Base-by-base conservation (phyloP, 1,140 invertebrate species). In the Protaetia brevitarsis region DNA sequence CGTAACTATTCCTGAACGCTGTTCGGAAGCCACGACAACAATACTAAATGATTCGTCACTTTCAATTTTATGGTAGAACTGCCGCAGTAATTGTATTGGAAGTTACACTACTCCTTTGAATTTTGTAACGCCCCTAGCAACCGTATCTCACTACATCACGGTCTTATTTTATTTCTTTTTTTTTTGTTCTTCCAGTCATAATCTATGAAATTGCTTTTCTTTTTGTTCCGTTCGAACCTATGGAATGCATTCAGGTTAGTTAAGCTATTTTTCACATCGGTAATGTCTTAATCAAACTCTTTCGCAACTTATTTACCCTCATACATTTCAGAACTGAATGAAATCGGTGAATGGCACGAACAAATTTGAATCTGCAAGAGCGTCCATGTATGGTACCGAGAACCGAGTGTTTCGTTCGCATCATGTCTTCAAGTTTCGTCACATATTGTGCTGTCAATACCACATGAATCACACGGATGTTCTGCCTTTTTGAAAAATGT, bases 21-120 rank as follows among this genome's bases (percentile, higher is more conserved):
- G 13, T 7, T 45, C 41, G 19, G 19, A 51, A 51, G 2, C 6
- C 37, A 16, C 21, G 19, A 51, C 26, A 51, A 51, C 41, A 51
- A 51, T 51, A 51, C 6, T 26, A 51, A 51, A 51, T 26, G 41
- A 51, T 51, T 51, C 41, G 41, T 51, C 41, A 51, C 41, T 51
- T 51, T 51, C 26, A 51, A 51, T 51, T 51, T 51, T 51, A 51
- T 51, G 41, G 41, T 51, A 51, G 41, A 51, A 51, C 26, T 26
- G 41, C 41, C 41, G 41, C 41, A 51, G 41, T 51, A 51, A 51
- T 23, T 51, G 41, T 51, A 51, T 51, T 51, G 13, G 41, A 51
- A 51, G 16, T 5, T 19, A 23, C 11, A 23, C 4, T 23, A 19
- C 41, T 23, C 19, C 10, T 19, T 51, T 51, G 19, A 19, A 51